phyloP scores from a whole-genome alignment of 2,888 invertebrate genomes.

The Apotomis betuletana region DNA sequence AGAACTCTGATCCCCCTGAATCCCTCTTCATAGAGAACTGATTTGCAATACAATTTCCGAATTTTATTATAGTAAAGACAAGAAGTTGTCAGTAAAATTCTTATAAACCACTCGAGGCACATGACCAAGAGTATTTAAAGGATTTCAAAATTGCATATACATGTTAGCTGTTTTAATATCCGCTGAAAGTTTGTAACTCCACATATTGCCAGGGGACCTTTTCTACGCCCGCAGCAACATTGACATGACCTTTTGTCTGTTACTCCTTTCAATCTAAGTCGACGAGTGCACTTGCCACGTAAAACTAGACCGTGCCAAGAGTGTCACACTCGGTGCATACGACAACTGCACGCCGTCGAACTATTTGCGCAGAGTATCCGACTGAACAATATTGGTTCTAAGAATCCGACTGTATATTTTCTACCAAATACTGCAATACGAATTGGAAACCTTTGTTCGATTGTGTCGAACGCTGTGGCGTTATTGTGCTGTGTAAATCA shows the following conservation, averaged over 20 bases:
- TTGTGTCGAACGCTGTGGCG: constrained; percentile 17
- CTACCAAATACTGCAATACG: constrained; percentile 32
- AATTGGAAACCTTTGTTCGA: constrained; percentile 35
- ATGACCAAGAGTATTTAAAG: too few relatives aligned
- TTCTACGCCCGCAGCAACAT: not conserved
- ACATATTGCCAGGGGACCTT: constrained; percentile 11
- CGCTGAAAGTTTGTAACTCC: not conserved
- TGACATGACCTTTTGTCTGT: constrained; percentile 26
- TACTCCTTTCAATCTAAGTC: constrained; percentile 27
- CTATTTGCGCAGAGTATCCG: constrained; percentile 44
- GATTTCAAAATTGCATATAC: too few relatives aligned
- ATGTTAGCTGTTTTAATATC: constrained; percentile 4
- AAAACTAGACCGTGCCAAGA: constrained; percentile 53
- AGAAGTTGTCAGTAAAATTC: too few relatives aligned
- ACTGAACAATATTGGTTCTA: constrained; percentile 39
- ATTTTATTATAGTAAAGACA: too few relatives aligned
- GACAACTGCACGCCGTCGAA: constrained; percentile 45
- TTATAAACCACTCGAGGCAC: too few relatives aligned
- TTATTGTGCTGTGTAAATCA: constrained; percentile 28
- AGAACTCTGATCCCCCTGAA: too few relatives aligned
- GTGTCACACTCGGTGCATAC: constrained; percentile 30
- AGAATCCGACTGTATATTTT: constrained; percentile 35
- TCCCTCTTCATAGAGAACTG: too few relatives aligned
- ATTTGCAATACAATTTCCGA: too few relatives aligned
- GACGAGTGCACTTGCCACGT: constrained; percentile 49